Base-by-base conservation (phyloP, 1,140 invertebrate genomes). In the Danaus plexippus region DNA sequence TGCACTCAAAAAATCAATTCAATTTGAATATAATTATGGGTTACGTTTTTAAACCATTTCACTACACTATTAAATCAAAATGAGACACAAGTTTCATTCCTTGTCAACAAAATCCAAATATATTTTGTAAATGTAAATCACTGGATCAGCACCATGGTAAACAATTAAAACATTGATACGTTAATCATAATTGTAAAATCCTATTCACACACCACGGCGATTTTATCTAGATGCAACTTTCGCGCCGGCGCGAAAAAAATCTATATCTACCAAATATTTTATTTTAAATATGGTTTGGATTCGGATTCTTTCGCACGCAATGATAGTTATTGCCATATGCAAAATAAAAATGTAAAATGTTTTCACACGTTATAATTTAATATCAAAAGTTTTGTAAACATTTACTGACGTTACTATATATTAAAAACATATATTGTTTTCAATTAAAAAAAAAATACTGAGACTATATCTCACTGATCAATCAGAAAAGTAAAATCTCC, bases 191-290 rank as follows among this genome's bases (percentile, higher is more conserved):
- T 32, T 32, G 22, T 32, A 32, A 32, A 45, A 45, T n/a, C 44
- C 12, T 45, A 45, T n/a, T n/a, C 11, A 12, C 12, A 45, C 32
- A 11, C 22, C 41, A 9, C 9, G 10, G 48, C 43, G 52, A 55
- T 52, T 53, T 41, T 32, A 32, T 32, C 22, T 4, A 32, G 22
- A 32, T 32, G 22, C 22, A 32, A 32, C 57, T 53, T 67, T 69
- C 69, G 69, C 69, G 69, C 69, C 69, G 69, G 69, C 69, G 69
- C 69, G 69, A 72, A 72, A 69, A 64, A 69, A 71, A 71, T 71
- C 69, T 53, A 69, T 71, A 71, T 45, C 22, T 32, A 32, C 22
- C 52, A 47, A 47, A 47, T 59, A 63, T 69, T 64, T 69, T 64
- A 59, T 49, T 57, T 52, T 58, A 40, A 41, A 11, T 40, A 22